These are phyloP conservation scores for Rhinoderma darwinii DNA, from an alignment of 2,113 vertebrate genomes.

Conservation along the genomic window DNA sequence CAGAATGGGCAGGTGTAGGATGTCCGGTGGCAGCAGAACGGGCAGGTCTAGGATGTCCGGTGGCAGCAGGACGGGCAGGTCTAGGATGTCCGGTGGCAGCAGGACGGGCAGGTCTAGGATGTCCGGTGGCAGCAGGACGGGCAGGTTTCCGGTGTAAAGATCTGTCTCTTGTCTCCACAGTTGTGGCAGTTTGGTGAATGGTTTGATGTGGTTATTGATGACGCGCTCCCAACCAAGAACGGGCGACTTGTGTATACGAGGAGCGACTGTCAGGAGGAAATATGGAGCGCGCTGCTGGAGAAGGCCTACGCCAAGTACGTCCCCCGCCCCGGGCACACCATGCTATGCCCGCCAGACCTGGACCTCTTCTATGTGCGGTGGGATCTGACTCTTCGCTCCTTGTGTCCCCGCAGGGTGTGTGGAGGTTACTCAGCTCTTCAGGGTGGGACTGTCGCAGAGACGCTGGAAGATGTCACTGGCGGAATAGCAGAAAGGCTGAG, in stretches of 20 bases:
- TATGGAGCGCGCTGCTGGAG: constrained; percentile 83
- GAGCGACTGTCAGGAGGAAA: constrained; percentile 76
- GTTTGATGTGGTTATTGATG: constrained; percentile 83
- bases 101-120: neutral
- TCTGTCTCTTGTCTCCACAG: constrained; percentile 57
- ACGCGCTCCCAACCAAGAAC: constrained; percentile 75
- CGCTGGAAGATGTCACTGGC: constrained; percentile 83
- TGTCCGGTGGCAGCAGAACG: too few species aligned
- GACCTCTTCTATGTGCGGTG: too few species aligned
- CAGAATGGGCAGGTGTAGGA: too few species aligned
- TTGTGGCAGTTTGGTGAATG: constrained; percentile 86
- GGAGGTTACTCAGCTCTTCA: constrained; percentile 77
- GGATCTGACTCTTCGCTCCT: neutral
- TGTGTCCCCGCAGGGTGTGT: constrained; percentile 67
- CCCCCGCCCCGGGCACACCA: too few species aligned
- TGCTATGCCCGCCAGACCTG: too few species aligned
- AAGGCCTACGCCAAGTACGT: constrained; percentile 81
- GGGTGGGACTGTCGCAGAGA: constrained; percentile 80
- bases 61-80: too few species aligned
- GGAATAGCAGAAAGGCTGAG: constrained; percentile 74
- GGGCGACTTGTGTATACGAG: constrained; percentile 80
- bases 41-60: too few species aligned
- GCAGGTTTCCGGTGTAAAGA: neutral
- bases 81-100: neutral
- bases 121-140: neutral